phyloP scores from a whole-genome alignment of 2,113 vertebrate species.

The Xenopus laevis region DNA sequence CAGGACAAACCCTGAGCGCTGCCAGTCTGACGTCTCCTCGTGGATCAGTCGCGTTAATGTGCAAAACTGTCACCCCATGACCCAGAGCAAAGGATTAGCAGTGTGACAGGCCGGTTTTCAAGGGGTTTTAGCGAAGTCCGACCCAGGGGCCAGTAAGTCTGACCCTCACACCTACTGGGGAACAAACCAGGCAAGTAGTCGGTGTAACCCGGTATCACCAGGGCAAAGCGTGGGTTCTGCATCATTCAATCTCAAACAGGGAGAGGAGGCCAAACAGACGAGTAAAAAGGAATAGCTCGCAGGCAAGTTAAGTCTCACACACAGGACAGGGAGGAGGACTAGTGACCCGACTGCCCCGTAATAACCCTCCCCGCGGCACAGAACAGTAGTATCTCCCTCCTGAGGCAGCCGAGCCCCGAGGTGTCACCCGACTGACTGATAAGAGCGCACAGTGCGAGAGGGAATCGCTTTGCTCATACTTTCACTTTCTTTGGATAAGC shows the following conservation, averaged over 20 bases:
- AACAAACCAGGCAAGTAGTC: too few relatives aligned
- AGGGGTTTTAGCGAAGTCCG: not conserved
- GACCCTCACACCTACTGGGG: too few relatives aligned
- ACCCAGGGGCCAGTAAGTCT: too few relatives aligned
- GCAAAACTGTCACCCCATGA: not conserved
- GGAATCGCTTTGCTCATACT: not conserved
- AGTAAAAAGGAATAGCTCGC: too few relatives aligned
- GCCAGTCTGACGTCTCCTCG: not conserved
- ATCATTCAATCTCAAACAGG: not conserved
- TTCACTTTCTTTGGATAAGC: constrained; percentile 2
- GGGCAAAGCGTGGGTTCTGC: too few relatives aligned
- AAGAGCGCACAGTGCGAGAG: constrained; percentile 53
- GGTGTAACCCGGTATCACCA: too few relatives aligned
- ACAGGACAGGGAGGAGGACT: too few relatives aligned
- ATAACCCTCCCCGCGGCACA: not conserved
- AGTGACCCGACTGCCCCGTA: too few relatives aligned
- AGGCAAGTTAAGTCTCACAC: too few relatives aligned
- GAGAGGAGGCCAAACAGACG: not conserved
- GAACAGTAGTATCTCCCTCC: not conserved
- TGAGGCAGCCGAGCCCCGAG: constrained; percentile 47
- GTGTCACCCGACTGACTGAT: constrained; percentile 57
- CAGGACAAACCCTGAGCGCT: too few relatives aligned
- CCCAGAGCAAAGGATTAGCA: not conserved
- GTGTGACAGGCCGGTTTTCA: not conserved
- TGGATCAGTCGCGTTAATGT: not conserved